Percentiles rank a stretch among this genome's conserved stretches.
Conservation (phyloP, 2,797 vertebrate species). For the Lycodopsis pacificus region DNA sequence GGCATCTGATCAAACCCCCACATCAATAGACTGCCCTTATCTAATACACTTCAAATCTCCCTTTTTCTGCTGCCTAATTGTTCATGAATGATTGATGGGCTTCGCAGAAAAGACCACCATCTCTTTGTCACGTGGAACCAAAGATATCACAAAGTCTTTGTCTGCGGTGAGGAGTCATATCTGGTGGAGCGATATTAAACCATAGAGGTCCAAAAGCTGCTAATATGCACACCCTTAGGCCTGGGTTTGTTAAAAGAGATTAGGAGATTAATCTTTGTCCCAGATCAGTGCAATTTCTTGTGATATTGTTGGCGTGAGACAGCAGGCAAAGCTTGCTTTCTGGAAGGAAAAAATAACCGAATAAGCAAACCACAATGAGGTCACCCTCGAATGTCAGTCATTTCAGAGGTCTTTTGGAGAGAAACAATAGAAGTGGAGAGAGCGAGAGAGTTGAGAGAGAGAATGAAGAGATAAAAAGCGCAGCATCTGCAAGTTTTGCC, state of each 20-base stretch:
- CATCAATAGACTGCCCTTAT: constrained; percentile 11
- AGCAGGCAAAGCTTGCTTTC: constrained; percentile 31
- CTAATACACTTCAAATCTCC: constrained; percentile 38
- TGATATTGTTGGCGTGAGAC: constrained; percentile 49
- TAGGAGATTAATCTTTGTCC: constrained; percentile 71
- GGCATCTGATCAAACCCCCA: constrained; percentile 38
- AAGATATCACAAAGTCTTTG: constrained; percentile 50
- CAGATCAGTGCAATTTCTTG: constrained; percentile 62
- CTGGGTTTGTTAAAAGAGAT: constrained; percentile 63
- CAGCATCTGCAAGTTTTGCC: constrained; percentile 60
- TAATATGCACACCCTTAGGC: constrained; percentile 70
- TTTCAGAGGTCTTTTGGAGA: constrained; percentile 49
- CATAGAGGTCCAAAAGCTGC: constrained; percentile 67
- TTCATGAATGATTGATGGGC: constrained; percentile 63
- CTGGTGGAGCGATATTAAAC: constrained; percentile 64
- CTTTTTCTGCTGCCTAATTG: constrained; percentile 49
- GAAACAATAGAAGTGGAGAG: constrained; percentile 37
- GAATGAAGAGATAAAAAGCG: constrained; percentile 61
- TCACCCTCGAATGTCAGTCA: constrained; percentile 58
- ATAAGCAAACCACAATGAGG: constrained; percentile 49
- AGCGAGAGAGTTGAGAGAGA: constrained; percentile 19
- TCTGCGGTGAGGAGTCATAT: constrained; percentile 61
- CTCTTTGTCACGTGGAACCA: constrained; percentile 31
- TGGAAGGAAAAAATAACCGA: constrained; percentile 29
- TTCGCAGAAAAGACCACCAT: constrained; percentile 36